Evolutionary conservation across 2,113 vertebrate genomes (phyloP).

Genomic region (Crotophaga sulcirostris): DNA sequence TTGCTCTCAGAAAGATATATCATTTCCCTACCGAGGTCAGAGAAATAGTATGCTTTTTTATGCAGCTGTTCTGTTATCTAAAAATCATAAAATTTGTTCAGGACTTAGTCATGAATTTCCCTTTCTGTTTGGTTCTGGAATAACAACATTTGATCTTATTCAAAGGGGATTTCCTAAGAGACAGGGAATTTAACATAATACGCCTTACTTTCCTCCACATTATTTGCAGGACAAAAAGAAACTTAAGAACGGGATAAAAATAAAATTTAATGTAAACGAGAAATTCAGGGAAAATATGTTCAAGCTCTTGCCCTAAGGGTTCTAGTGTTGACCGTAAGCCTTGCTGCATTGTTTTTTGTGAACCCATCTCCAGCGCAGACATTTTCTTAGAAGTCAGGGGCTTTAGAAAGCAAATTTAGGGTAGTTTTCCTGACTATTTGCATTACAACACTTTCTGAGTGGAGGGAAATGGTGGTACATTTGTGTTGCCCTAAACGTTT

Average conservation of each 20-base stretch:
- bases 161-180: not conserved
- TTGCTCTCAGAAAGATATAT: not conserved
- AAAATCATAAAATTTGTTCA: not conserved
- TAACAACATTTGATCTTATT: not conserved
- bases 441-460: accelerated
- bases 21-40: not conserved
- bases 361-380: not conserved
- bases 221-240: not conserved
- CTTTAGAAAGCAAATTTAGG: not conserved
- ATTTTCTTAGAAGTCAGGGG: not conserved
- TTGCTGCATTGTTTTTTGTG: not conserved
- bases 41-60: not conserved
- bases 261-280: not conserved
- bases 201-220: not conserved
- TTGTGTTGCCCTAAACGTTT: not conserved
- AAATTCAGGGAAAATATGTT: accelerated
- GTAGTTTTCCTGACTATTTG: not conserved
- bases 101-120: not conserved
- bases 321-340: not conserved
- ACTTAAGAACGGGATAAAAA: not conserved
- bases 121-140: not conserved
- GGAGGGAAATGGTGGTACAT: not conserved
- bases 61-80: not conserved
- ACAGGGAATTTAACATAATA: not conserved
- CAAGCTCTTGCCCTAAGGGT: not conserved